phyloP scores from a whole-genome alignment of 2,888 invertebrate species.

The Chaetogeoica ovagalla region DNA sequence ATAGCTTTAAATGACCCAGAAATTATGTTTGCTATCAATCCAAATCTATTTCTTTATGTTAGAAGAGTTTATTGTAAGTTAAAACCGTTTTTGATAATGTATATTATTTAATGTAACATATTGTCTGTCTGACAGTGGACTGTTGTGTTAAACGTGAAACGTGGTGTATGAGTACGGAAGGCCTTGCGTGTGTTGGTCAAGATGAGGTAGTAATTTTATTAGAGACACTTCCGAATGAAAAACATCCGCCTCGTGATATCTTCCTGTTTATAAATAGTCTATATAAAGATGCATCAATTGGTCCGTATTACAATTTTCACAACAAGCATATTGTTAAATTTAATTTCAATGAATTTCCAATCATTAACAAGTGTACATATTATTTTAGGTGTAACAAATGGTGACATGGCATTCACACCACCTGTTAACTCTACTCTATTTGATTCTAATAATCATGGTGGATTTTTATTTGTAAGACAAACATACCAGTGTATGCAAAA shows the following conservation, averaged over 20 bases:
- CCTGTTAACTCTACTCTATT: slow-evolving; percentile 67
- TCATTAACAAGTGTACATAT: slow-evolving; percentile 32
- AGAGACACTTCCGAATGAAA: slow-evolving; percentile 68
- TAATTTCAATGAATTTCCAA: slow-evolving; percentile 48
- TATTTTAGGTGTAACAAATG: slow-evolving; percentile 68
- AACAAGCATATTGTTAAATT: slow-evolving; percentile 1
- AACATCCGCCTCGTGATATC: slow-evolving; percentile 72
- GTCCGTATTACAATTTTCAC: slow-evolving; percentile 57
- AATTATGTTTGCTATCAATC: slow-evolving; percentile 73
- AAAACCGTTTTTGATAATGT: slow-evolving; percentile 14
- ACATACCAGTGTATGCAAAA: slow-evolving; percentile 81
- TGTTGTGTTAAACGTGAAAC: slow-evolving; percentile 74
- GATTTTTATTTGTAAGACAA: slow-evolving; percentile 79
- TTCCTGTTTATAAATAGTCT: slow-evolving; percentile 74
- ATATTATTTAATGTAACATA: slow-evolving; percentile 4
- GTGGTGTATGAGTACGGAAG: slow-evolving; percentile 78
- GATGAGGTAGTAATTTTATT: slow-evolving; percentile 79
- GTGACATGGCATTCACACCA: slow-evolving; percentile 71
- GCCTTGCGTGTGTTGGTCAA: slow-evolving; percentile 78
- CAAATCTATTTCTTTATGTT: slow-evolving; percentile 73
- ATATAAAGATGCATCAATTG: slow-evolving; percentile 70
- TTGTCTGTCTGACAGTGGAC: slow-evolving; percentile 65
- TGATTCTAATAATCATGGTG: slow-evolving; percentile 74
- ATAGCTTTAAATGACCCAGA: slow-evolving; percentile 65
- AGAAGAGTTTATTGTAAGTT: slow-evolving; percentile 65